Evolutionary conservation across 2,888 invertebrate genomes (phyloP).

Genomic region (Hyalella azteca): DNA sequence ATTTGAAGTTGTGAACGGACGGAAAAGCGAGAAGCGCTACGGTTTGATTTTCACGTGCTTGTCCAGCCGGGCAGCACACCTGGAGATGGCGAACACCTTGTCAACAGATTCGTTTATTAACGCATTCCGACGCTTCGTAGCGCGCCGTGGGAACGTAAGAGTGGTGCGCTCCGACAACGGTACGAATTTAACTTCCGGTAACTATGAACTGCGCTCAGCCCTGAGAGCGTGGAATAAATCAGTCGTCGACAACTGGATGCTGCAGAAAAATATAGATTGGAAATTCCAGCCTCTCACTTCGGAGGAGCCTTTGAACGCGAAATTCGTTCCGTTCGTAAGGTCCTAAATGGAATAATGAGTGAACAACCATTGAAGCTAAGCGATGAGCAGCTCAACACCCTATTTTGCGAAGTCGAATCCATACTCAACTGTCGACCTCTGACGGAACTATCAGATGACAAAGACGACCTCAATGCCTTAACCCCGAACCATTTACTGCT

Average conservation of each 20-base stretch:
- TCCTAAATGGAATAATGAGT: conserved; percentile 33
- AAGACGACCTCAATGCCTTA: conserved; percentile 24
- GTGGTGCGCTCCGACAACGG: conserved; percentile 37
- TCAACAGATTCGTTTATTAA: conserved; percentile 15
- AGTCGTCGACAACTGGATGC: not conserved
- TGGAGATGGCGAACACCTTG: conserved; percentile 25
- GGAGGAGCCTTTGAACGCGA: conserved; percentile 41
- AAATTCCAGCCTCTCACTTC: conserved; percentile 39
- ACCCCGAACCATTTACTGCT: conserved; percentile 37
- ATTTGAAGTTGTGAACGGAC: not conserved
- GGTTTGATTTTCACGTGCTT: conserved; percentile 24
- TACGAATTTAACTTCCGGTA: conserved; percentile 18
- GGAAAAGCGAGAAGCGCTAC: conserved; percentile 23
- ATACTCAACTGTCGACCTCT: conserved; percentile 40
- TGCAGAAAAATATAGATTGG: not conserved
- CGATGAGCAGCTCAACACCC: not conserved
- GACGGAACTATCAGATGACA: conserved; percentile 11
- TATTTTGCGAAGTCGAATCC: conserved; percentile 40
- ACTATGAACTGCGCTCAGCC: not conserved
- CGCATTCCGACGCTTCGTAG: conserved; percentile 20
- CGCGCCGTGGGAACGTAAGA: not conserved
- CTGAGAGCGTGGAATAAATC: not conserved
- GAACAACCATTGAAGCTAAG: conserved; percentile 17
- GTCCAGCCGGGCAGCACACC: not conserved
- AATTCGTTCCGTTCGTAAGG: conserved; percentile 38